phyloP scores from a whole-genome alignment of 1,140 invertebrate genomes.

The Planococcus citri region DNA sequence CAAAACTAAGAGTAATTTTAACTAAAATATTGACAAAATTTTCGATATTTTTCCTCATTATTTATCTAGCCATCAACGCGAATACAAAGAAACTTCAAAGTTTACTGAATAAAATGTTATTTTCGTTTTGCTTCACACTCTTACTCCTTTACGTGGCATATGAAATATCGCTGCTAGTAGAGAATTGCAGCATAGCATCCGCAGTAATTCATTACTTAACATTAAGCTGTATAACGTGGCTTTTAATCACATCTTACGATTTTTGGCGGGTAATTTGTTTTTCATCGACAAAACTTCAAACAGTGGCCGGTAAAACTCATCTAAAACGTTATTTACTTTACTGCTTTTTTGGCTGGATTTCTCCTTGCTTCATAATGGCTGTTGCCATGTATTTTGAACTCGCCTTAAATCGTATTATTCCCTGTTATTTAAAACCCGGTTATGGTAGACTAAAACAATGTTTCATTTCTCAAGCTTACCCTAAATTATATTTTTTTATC shows the following conservation, averaged over 20 bases:
- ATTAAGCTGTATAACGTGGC: constrained; percentile 46
- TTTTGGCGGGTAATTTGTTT: constrained; percentile 40
- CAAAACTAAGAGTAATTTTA: constrained; percentile 33
- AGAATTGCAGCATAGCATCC: constrained; percentile 34
- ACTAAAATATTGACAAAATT: constrained; percentile 36
- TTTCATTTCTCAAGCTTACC: constrained; percentile 33
- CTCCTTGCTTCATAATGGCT: not conserved
- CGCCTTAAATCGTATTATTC: not conserved
- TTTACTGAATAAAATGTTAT: constrained; percentile 41
- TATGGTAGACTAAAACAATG: not conserved
- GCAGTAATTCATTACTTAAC: constrained; percentile 40
- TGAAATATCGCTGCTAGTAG: constrained; percentile 37
- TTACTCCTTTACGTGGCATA: constrained; percentile 38
- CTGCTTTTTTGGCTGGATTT: not conserved
- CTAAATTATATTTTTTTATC: constrained; percentile 42
- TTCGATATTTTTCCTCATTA: constrained; percentile 38
- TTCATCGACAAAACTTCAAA: constrained; percentile 38
- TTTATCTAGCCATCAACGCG: constrained; percentile 37
- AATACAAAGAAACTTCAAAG: constrained; percentile 39
- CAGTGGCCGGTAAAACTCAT: constrained; percentile 31
- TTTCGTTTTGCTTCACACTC: constrained; percentile 37
- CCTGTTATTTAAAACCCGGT: not conserved
- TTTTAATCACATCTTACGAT: constrained; percentile 45
- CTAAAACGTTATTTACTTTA: constrained; percentile 12
- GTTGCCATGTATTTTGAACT: constrained; percentile 1